Evolutionary conservation across 2,113 vertebrate species (phyloP).

Genomic region (Procavia capensis): DNA sequence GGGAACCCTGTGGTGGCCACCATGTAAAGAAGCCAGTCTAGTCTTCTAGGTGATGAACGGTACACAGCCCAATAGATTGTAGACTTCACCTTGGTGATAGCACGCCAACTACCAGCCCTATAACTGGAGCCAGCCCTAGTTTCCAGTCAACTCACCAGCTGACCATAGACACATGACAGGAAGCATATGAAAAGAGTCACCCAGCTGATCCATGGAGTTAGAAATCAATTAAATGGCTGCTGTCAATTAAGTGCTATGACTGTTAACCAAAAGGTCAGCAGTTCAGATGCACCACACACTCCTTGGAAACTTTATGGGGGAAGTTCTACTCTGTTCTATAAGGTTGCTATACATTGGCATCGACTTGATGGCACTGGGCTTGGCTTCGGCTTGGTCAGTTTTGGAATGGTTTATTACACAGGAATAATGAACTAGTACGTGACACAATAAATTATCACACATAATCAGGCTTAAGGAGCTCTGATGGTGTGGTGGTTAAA

Average conservation of each 20-base stretch:
- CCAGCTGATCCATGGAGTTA: not conserved
- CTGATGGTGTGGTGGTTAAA: too few relatives aligned
- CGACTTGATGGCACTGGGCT: too few relatives aligned
- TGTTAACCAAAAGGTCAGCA: too few relatives aligned
- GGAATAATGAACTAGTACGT: not conserved
- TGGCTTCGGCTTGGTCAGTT: too few relatives aligned
- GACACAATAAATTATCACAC: not conserved
- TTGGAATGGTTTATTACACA: not conserved
- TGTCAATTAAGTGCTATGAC: too few relatives aligned
- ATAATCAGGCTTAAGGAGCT: not conserved
- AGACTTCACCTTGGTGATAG: not conserved
- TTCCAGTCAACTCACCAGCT: not conserved
- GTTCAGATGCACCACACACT: too few relatives aligned
- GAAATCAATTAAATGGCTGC: not conserved
- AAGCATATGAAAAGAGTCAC: not conserved
- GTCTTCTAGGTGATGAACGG: not conserved
- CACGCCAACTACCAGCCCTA: not conserved
- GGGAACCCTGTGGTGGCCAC: not conserved
- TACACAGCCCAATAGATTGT: not conserved
- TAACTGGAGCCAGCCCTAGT: not conserved
- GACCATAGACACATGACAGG: not conserved
- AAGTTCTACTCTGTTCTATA: too few relatives aligned
- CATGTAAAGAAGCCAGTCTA: not conserved
- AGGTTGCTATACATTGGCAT: too few relatives aligned
- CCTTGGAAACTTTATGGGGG: too few relatives aligned